Conservation (phyloP, 1,140 invertebrate genomes). For the Eriosoma lanigerum region DNA sequence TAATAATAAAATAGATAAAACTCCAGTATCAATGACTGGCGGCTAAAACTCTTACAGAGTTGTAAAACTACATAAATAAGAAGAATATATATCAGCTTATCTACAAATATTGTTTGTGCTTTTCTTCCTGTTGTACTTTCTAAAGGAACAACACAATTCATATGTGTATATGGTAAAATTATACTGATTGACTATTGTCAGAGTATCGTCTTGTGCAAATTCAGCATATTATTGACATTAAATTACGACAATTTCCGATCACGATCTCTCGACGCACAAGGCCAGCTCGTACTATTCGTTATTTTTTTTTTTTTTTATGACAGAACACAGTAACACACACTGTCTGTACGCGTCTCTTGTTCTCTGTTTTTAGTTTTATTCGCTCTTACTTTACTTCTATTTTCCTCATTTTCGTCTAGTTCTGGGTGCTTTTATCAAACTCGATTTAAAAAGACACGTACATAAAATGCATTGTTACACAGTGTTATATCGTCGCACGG, state of each 20-base stretch:
- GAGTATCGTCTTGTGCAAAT: slow-evolving; percentile 7
- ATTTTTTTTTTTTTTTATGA: slow-evolving; percentile 1
- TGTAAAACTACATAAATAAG: too few species aligned
- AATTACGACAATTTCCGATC: slow-evolving; percentile 21
- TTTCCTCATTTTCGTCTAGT: neutral
- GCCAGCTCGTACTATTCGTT: neutral
- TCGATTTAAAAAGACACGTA: slow-evolving; percentile 40
- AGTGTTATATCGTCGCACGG: neutral
- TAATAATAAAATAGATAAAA: too few species aligned
- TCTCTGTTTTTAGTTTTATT: neutral
- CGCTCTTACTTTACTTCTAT: neutral
- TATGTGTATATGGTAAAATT: neutral
- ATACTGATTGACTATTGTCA: slow-evolving; percentile 15
- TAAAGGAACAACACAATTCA: too few species aligned
- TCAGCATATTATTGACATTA: slow-evolving; percentile 25
- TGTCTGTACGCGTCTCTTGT: too few species aligned
- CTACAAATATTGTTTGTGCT: too few species aligned
- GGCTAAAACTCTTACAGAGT: too few species aligned
- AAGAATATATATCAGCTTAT: too few species aligned
- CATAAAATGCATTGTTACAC: neutral
- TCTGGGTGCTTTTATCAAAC: neutral
- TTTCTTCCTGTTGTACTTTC: too few species aligned
- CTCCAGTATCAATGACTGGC: too few species aligned
- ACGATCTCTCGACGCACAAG: too few species aligned
- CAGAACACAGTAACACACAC: neutral